Evolutionary conservation across 1,140 invertebrate genomes (phyloP), one percentile per base, ranked within the genome.

Genomic region (Cydia strobilella): DNA sequence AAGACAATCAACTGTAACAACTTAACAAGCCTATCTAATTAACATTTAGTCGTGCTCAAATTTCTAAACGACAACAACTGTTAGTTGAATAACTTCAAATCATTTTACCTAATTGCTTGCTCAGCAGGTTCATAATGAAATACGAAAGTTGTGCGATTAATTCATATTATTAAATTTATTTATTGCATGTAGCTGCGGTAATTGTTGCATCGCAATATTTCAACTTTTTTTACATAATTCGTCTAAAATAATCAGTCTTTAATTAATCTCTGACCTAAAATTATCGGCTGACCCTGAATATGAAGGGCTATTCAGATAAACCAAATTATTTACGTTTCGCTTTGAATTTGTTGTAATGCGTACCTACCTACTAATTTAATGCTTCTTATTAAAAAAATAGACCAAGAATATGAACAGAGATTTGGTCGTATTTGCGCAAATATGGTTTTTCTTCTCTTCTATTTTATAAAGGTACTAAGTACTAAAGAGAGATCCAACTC

Each of bases 41-140:
- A 35, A 15, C 13, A 35, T n/a, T 63, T 69, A 2, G 1, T 31
- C 20, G 23, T 18, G 15, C 23, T 69, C 35, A 31, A 69, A 31
- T 69, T 51, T 51, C 48, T 42, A 42, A 72, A 27, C 20, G 48
- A 51, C 23, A 15, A 73, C 72, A 25, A 73, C 72, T 48, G 23
- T 73, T 69, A 69, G 42, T 69, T 69, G 27, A 69, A 73, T 48
- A 31, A 48, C 25, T 73, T 48, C 72, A 51, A 51, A 48, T 42
- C n/a, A 73, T 48, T 73, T 51, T 73, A 18, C 18, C 48, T 73
- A 51, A 25, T 69, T 35, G 65, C 65, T 69, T 1, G 31, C 31
- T 27, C 23, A 69, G 27, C 65, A 20, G 27, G 31, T 69, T 35
- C n/a, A 10, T 69, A 35, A 35, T 69, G 65, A 69, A 69, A 35